These are phyloP conservation scores for Cyprinella venusta DNA, from an alignment of 2,797 vertebrate species.

Conservation along the genomic window DNA sequence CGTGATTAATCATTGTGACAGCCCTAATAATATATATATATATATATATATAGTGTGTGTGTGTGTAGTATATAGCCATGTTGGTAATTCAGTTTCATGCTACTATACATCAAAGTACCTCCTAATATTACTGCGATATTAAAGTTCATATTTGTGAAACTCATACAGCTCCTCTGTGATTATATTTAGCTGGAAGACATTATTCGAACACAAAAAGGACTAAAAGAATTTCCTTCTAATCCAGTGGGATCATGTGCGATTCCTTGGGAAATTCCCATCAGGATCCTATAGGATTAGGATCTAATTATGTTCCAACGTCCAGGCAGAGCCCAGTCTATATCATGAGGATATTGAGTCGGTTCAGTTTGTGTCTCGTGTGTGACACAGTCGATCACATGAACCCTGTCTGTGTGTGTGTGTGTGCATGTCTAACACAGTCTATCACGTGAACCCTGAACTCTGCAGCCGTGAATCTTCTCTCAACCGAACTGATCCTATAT, in stretches of 20 bases:
- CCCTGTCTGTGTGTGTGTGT: not conserved
- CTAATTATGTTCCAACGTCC: not conserved
- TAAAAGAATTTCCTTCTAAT: not conserved
- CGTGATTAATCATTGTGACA: too few species aligned
- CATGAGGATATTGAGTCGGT: not conserved
- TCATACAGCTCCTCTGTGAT: not conserved
- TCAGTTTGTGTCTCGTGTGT: not conserved
- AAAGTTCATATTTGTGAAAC: not conserved
- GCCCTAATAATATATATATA: too few species aligned
- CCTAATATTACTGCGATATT: not conserved
- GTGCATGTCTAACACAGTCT: not conserved
- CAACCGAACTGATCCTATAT: not conserved
- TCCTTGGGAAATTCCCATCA: conserved; percentile 6
- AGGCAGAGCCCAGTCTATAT: not conserved
- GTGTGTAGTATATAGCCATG: too few species aligned
- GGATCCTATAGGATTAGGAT: not conserved
- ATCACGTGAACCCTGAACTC: conserved; percentile 46
- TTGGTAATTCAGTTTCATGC: too few species aligned
- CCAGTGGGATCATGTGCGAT: not conserved
- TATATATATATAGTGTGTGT: not conserved
- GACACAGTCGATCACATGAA: not conserved
- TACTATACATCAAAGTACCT: not conserved
- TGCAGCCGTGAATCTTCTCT: not conserved
- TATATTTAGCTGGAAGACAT: not conserved
- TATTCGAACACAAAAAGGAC: not conserved